These are phyloP conservation scores for Drosophila falleni DNA, from an alignment of 2,888 invertebrate species.

Conservation along the genomic window DNA sequence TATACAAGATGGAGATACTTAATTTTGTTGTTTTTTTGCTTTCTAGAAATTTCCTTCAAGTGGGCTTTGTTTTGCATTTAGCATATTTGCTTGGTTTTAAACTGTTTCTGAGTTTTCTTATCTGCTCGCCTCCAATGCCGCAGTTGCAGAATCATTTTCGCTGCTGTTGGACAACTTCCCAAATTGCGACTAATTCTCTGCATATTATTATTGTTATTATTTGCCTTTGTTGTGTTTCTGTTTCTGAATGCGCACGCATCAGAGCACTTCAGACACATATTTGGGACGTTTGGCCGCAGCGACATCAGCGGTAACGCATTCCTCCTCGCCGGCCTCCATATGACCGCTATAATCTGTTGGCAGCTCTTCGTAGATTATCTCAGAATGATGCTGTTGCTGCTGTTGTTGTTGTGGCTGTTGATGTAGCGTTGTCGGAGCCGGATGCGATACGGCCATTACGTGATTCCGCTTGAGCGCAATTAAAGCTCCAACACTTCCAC, in stretches of 20 bases:
- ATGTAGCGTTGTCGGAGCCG: constrained; percentile 58
- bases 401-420: constrained; percentile 73
- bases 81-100: constrained; percentile 37
- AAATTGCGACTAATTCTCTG: constrained; percentile 18
- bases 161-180: constrained; percentile 10
- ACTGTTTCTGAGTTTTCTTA: constrained; percentile 29
- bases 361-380: constrained; percentile 83
- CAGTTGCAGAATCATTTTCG: background rate
- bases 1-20: constrained; percentile 81
- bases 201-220: constrained; percentile 41
- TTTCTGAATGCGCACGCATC: constrained; percentile 81
- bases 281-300: constrained; percentile 83
- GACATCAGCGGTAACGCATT: constrained; percentile 71
- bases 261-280: constrained; percentile 84
- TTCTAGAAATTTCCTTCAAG: constrained; percentile 50
- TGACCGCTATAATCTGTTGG: constrained; percentile 84
- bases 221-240: constrained; percentile 64
- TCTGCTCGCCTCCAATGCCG: constrained; percentile 10
- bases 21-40: constrained; percentile 36
- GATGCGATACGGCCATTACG: constrained; percentile 78
- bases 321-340: constrained; percentile 83
- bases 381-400: constrained; percentile 70
- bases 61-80: constrained; percentile 47
- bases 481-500: constrained; percentile 73
- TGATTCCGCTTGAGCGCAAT: constrained; percentile 84